A percentile compares a stretch with the other conserved stretches of the same genome.
Conservation (phyloP, 1,140 invertebrate genomes). For the Tetragnatha versicolor region DNA sequence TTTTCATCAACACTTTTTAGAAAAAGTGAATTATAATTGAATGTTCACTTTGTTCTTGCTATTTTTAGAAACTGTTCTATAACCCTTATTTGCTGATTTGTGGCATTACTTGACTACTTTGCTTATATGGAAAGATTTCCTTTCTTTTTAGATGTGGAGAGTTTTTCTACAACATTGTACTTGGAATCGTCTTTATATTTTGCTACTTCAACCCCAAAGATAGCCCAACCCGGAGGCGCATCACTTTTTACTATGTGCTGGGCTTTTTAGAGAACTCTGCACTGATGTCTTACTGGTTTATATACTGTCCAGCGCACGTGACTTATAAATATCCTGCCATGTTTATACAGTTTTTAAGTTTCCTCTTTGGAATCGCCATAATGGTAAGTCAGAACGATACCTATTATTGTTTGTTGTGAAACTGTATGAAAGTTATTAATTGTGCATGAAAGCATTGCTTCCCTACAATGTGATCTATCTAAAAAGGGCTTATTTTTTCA, state of each 20-base stretch:
- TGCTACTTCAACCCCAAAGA: conserved; percentile 60
- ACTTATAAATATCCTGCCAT: conserved; percentile 54
- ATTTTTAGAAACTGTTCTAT: not conserved
- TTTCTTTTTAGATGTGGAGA: conserved; percentile 47
- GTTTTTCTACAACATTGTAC: conserved; percentile 52
- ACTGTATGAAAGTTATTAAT: no score
- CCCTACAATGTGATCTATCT: no score
- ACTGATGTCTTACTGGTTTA: conserved; percentile 57
- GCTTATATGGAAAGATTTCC: not conserved
- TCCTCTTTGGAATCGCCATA: conserved; percentile 56
- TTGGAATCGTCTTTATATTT: conserved; percentile 58
- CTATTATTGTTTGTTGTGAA: no score
- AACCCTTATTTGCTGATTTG: no score
- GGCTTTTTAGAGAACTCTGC: conserved; percentile 58
- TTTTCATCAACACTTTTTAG: no score
- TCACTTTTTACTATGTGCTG: conserved; percentile 56
- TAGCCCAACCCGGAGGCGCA: conserved; percentile 57
- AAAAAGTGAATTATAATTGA: no score
- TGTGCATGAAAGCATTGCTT: no score
- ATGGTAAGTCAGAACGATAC: conserved; percentile 59
- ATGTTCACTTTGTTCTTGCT: not conserved
- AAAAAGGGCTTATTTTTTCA: no score
- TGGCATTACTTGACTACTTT: not conserved
- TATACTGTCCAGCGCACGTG: conserved; percentile 2
- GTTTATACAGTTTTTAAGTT: conserved; percentile 54